Conservation (phyloP, 2,888 invertebrate species). For the Clepsis dumicolana region DNA sequence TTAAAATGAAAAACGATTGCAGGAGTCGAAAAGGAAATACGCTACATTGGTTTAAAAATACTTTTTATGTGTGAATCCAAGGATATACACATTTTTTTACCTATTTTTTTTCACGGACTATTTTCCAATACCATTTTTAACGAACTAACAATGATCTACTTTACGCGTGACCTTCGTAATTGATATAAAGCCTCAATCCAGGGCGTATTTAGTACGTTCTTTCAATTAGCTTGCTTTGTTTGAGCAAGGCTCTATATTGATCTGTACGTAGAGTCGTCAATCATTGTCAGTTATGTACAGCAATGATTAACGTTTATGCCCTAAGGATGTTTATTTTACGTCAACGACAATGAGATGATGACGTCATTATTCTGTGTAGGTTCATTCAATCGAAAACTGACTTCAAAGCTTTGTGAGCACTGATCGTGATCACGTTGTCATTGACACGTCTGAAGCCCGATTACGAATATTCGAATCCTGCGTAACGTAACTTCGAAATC, state of each 20-base stretch:
- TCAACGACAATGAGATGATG: neutral
- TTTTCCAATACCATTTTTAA: neutral
- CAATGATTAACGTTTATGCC: slow-evolving; percentile 2
- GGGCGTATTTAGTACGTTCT: neutral
- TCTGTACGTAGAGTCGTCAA: slow-evolving; percentile 18
- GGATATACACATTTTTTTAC: no score
- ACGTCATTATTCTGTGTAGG: neutral
- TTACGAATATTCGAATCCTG: no score
- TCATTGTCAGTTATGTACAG: slow-evolving; percentile 31
- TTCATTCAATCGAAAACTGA: neutral
- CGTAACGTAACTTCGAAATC: no score
- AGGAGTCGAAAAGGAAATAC: no score
- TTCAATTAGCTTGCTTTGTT: slow-evolving; percentile 36
- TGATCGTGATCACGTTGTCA: no score
- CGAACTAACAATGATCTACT: neutral
- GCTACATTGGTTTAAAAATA: no score
- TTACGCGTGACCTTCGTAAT: neutral
- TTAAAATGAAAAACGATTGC: neutral
- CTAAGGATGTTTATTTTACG: slow-evolving; percentile 13
- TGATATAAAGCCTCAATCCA: neutral
- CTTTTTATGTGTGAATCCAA: no score
- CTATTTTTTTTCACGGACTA: neutral
- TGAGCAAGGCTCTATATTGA: slow-evolving; percentile 26
- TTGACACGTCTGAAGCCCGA: no score
- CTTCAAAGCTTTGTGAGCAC: neutral